These are phyloP conservation scores for Arctocebus calabarensis DNA, from an alignment of 2,797 vertebrate species.

Conservation along the genomic window DNA sequence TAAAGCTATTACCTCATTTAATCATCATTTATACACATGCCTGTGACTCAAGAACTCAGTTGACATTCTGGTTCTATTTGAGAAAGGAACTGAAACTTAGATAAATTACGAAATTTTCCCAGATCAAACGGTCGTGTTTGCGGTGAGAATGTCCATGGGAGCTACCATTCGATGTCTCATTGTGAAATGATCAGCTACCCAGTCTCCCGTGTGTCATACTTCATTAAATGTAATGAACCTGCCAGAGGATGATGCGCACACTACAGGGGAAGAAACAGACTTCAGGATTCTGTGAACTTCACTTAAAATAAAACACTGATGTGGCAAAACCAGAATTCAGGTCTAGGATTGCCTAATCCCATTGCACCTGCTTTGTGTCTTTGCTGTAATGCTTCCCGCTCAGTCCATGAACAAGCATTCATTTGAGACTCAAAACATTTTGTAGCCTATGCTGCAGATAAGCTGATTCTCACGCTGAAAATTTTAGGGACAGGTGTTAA, in stretches of 20 bases:
- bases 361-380: not conserved
- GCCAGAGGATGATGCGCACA: not conserved
- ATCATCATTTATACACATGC: not conserved
- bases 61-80: not conserved
- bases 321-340: not conserved
- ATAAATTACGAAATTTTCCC: not conserved
- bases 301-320: not conserved
- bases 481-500: slow-evolving; percentile 32
- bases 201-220: not conserved
- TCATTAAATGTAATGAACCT: not conserved
- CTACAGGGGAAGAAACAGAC: not conserved
- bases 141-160: not conserved
- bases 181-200: not conserved
- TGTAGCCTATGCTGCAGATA: not conserved
- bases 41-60: not conserved
- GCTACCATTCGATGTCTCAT: not conserved
- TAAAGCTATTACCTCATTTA: not conserved
- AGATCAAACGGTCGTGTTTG: not conserved
- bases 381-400: not conserved
- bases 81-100: not conserved
- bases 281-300: not conserved
- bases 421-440: not conserved
- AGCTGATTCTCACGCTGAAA: not conserved
- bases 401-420: not conserved
- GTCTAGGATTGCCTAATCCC: not conserved